Percentiles rank a stretch among this genome's conserved stretches.
Evolutionary conservation across 2,797 vertebrate genomes (phyloP).

Genomic region (Hylomyscus alleni): DNA sequence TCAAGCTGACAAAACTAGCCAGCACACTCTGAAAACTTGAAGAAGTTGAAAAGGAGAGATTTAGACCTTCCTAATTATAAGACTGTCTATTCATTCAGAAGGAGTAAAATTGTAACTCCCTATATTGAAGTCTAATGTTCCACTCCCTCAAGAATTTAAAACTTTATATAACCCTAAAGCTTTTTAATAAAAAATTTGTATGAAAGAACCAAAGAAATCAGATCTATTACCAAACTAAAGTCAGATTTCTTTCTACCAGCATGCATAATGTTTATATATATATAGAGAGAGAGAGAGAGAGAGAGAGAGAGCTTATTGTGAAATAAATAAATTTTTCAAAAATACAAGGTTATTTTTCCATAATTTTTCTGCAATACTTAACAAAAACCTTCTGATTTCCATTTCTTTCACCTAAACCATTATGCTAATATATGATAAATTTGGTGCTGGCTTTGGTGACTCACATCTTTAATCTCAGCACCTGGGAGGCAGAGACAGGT

Average conservation of each 20-base stretch:
- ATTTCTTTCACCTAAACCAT: neutral
- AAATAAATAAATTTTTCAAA: neutral
- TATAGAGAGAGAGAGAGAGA: too few relatives aligned
- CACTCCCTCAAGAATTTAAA: constrained; percentile 21
- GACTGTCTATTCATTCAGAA: constrained; percentile 1
- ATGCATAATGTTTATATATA: neutral
- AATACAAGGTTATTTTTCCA: neutral
- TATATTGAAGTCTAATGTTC: neutral
- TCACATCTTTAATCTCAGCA: neutral
- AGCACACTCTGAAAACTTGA: neutral
- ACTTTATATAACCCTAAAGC: neutral
- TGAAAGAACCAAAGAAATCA: neutral
- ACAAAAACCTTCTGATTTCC: neutral
- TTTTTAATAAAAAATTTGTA: neutral
- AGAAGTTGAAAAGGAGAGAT: neutral
- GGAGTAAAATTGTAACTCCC: neutral
- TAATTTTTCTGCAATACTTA: neutral
- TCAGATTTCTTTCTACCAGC: neutral
- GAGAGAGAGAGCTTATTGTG: too few relatives aligned
- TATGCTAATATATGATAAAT: neutral
- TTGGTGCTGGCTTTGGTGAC: neutral
- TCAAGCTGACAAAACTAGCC: neutral
- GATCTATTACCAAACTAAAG: neutral
- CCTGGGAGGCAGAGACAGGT: neutral
- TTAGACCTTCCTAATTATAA: neutral